A percentile compares a stretch with the other conserved stretches of the same genome.
Evolutionary conservation across 2,797 vertebrate genomes (phyloP).

Genomic region (Enteromius mattozi): DNA sequence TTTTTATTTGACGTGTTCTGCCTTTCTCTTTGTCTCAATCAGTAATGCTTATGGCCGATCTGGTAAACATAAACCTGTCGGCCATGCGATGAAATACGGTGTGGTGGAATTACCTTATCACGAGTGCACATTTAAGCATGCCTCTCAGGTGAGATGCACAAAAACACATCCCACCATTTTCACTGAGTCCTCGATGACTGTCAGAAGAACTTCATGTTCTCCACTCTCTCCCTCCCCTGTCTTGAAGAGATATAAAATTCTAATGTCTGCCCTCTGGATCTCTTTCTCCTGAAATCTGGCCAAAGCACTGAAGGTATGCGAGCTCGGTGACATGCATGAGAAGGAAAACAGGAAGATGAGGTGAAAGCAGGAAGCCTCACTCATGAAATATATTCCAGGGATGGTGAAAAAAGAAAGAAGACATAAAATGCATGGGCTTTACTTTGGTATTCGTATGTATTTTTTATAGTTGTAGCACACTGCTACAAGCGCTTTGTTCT

Average conservation of each 20-base stretch:
- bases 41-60: slow-evolving; percentile 87
- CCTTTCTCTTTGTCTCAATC: slow-evolving; percentile 78
- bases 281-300: slow-evolving; percentile 87
- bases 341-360: slow-evolving; percentile 73
- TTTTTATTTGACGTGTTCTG: slow-evolving; percentile 50
- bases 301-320: slow-evolving; percentile 86
- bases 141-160: slow-evolving; percentile 95
- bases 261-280: slow-evolving; percentile 92
- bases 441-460: slow-evolving; percentile 48
- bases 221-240: slow-evolving; percentile 59
- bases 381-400: slow-evolving; percentile 65
- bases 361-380: slow-evolving; percentile 54
- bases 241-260: slow-evolving; percentile 92
- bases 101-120: slow-evolving; percentile 92
- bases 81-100: slow-evolving; percentile 87
- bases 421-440: slow-evolving; percentile 53
- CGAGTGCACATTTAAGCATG: slow-evolving; percentile 91
- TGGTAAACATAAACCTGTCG: slow-evolving; percentile 90
- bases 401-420: slow-evolving; percentile 44
- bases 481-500: slow-evolving; percentile 47
- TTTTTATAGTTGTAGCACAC: slow-evolving; percentile 52
- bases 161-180: slow-evolving; percentile 81
- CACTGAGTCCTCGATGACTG: slow-evolving; percentile 83
- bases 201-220: slow-evolving; percentile 87
- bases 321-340: slow-evolving; percentile 87